Base-by-base conservation (phyloP, 2,113 vertebrate species). In the Fukomys damarensis region DNA sequence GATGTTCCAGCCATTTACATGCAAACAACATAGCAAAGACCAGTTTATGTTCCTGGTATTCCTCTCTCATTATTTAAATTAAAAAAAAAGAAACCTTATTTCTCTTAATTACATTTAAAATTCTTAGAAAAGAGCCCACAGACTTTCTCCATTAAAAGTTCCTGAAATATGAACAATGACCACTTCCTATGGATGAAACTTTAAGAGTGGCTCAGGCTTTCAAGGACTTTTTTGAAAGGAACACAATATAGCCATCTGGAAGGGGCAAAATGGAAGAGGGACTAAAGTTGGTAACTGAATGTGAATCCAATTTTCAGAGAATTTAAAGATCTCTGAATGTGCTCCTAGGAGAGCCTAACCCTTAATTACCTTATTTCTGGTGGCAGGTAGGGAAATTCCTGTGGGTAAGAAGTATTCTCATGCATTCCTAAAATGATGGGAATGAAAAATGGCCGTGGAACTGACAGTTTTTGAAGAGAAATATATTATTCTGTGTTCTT, bases 341-440 rank as follows among this genome's bases (percentile, higher is more conserved):
- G 70, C 65, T 97, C 94, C 97, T 96, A 66, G 32, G 96, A 98
- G 95, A 97, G 17, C 24, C 94, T 58, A 87, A 58, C 80, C 52
- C 86, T 96, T 97, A 96, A 97, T 97, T 97, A 97, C 95, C 77
- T 97, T 88, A 93, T 96, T 97, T 97, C 93, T 82, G 89, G 91
- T 46, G 93, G 82, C 77, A 85, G 89, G 86, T 84, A 95, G 91
- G 38, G 90, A 95, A 95, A 96, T 92, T 96, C 93, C 96, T 96
- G 65, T 79, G 95, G 94, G 97, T 89, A 76, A 54, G 74, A 88
- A 91, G 72, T 83, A 49, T 92, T 95, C 83, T 95, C 41, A 87
- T 38, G 82, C 72, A 91, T 97, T 93, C 43, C 83, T 94, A 61
- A 96, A 74, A 88, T 85, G 89, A 96, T 56, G 49, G 56, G 58